These are phyloP conservation scores for Plagiodera versicolora DNA, from an alignment of 2,888 invertebrate species.

Conservation along the genomic window DNA sequence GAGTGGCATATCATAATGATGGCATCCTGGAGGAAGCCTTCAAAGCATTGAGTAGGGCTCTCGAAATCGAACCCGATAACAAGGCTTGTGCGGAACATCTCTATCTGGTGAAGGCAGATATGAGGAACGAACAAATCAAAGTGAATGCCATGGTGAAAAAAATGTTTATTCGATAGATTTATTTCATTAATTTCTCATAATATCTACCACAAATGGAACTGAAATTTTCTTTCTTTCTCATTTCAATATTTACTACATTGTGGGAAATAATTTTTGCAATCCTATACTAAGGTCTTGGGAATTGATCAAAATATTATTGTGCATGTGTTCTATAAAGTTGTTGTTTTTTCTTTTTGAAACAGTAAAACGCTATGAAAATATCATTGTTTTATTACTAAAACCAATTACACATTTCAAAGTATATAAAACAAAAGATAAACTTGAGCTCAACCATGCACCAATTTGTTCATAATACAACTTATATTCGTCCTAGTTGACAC, in stretches of 20 bases:
- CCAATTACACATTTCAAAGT: conserved; percentile 31
- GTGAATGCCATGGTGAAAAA: conserved; percentile 58
- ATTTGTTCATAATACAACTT: conserved; percentile 14
- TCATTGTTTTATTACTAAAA: conserved; percentile 35
- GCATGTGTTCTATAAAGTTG: no score
- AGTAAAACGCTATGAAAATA: conserved; percentile 27
- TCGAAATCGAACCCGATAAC: conserved; percentile 67
- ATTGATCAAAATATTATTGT: no score
- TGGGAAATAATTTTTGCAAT: no score
- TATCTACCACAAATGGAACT: no score
- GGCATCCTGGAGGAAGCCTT: conserved; percentile 69
- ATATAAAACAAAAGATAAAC: conserved; percentile 22
- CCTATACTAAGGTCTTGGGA: no score
- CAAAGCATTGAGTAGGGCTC: conserved; percentile 59
- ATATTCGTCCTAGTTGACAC: no score
- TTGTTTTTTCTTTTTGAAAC: no score
- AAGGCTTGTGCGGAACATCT: conserved; percentile 65
- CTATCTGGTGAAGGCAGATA: conserved; percentile 58
- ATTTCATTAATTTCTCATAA: no score
- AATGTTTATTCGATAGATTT: conserved; percentile 57
- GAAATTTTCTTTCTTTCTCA: no score
- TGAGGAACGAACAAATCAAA: conserved; percentile 63
- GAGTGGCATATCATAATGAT: conserved; percentile 58
- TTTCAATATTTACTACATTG: no score
- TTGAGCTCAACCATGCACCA: conserved; percentile 31